phyloP scores from a whole-genome alignment of 1,140 invertebrate genomes.

The Drosophila ananassae region DNA sequence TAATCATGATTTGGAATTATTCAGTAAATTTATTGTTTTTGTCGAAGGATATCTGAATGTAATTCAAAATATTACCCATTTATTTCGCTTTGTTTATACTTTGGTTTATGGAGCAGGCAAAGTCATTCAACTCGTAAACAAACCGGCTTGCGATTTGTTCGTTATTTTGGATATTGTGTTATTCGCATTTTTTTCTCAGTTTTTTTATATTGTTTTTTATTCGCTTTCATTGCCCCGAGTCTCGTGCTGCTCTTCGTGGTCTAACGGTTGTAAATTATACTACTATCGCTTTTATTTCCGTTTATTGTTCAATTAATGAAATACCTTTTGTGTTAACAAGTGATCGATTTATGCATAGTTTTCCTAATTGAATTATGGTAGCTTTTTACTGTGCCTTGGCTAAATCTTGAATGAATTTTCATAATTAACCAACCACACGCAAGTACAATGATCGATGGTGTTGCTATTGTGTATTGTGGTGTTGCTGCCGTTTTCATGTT shows the following conservation, averaged over 20 bases:
- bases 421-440: constrained; percentile 34
- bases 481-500: constrained; percentile 33
- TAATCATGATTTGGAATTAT: background rate
- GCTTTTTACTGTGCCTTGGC: background rate
- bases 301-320: constrained; percentile 25
- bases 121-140: constrained; percentile 52
- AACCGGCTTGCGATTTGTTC: constrained; percentile 45
- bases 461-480: background rate
- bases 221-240: constrained; percentile 32
- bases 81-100: constrained; percentile 28
- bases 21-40: background rate
- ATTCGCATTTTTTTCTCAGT: constrained; percentile 27
- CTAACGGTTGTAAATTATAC: constrained; percentile 12
- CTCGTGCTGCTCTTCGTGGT: constrained; percentile 27
- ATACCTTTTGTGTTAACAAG: constrained; percentile 12
- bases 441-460: constrained; percentile 31
- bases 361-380: constrained; percentile 28
- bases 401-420: background rate
- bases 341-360: constrained; percentile 27
- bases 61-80: constrained; percentile 13
- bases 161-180: constrained; percentile 12
- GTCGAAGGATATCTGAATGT: background rate
- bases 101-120: constrained; percentile 36
- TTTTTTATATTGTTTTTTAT: constrained; percentile 22
- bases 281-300: constrained; percentile 14